phyloP scores from a whole-genome alignment of 1,140 invertebrate genomes.

The Drosophila lacertosa region DNA sequence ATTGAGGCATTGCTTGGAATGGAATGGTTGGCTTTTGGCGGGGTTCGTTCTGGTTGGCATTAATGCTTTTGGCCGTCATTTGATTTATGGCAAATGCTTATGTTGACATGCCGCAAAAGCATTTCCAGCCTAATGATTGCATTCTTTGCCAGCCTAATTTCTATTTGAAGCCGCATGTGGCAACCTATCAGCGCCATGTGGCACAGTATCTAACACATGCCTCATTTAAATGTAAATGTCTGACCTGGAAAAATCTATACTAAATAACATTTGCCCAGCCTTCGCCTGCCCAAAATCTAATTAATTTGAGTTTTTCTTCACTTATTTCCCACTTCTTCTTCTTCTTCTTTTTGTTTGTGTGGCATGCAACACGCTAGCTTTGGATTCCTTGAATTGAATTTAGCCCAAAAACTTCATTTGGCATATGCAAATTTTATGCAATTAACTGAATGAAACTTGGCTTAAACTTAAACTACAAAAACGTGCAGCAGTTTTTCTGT shows the following conservation, averaged over 20 bases:
- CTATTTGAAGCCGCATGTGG: constrained; percentile 47
- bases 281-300: constrained; percentile 46
- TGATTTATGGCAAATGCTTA: constrained; percentile 77
- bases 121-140: constrained; percentile 64
- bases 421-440: constrained; percentile 69
- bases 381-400: constrained; percentile 38
- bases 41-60: constrained; percentile 18
- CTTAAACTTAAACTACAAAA: constrained; percentile 23
- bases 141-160: constrained; percentile 42
- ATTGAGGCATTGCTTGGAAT: constrained; percentile 55
- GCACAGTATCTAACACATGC: constrained; percentile 15
- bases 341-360: constrained; percentile 30
- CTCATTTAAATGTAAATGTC: constrained; percentile 18
- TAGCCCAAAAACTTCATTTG: constrained; percentile 45
- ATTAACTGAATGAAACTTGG: constrained; percentile 30
- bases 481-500: constrained; percentile 24
- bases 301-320: constrained; percentile 49
- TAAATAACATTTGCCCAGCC: constrained; percentile 26
- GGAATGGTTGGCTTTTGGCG: constrained; percentile 33
- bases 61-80: constrained; percentile 56
- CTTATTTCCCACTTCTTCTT: neutral
- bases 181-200: constrained; percentile 43
- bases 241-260: constrained; percentile 60
- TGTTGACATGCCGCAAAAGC: constrained; percentile 72
- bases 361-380: constrained; percentile 66